phyloP scores from a whole-genome alignment of 2,113 vertebrate genomes.

The Proteles cristata region DNA sequence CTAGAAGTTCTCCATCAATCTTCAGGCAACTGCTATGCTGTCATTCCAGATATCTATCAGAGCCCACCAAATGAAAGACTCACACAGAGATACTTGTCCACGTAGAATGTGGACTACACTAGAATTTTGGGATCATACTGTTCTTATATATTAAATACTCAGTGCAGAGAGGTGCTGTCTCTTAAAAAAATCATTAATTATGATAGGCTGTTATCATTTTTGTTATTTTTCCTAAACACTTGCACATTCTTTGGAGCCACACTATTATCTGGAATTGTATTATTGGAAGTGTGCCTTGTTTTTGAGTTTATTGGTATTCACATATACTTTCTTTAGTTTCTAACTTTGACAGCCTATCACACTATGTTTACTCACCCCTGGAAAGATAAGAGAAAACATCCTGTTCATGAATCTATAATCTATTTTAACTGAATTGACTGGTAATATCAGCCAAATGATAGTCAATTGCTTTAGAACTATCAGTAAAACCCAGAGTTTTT shows the following conservation, averaged over 20 bases:
- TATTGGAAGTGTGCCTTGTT: slow-evolving; percentile 1
- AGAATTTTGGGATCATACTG: slow-evolving; percentile 15
- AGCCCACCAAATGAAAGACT: slow-evolving; percentile 67
- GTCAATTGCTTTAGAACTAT: slow-evolving; percentile 42
- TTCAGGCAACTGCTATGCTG: slow-evolving; percentile 55
- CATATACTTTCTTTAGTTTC: slow-evolving; percentile 41
- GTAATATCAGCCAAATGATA: slow-evolving; percentile 42
- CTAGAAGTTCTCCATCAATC: slow-evolving; percentile 71
- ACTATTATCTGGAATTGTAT: slow-evolving; percentile 14
- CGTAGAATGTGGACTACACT: slow-evolving; percentile 5
- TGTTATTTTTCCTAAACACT: slow-evolving; percentile 45
- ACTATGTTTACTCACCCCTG: slow-evolving; percentile 4
- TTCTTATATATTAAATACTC: slow-evolving; percentile 47
- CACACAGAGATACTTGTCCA: slow-evolving; percentile 40
- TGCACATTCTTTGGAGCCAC: background rate
- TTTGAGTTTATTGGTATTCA: slow-evolving; percentile 18
- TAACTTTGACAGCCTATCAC: slow-evolving; percentile 30
- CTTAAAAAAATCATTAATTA: slow-evolving; percentile 47
- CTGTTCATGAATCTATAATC: slow-evolving; percentile 20
- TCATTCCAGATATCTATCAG: slow-evolving; percentile 69
- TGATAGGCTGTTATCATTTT: background rate
- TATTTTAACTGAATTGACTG: slow-evolving; percentile 45
- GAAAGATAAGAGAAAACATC: slow-evolving; percentile 1
- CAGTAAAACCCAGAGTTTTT: background rate
- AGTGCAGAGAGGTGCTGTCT: background rate